Evolutionary conservation across 30 jellyfish, hydroid and myxozoan species (phyloP).

Genomic region (Hydractinia symbiolongicarpus): DNA sequence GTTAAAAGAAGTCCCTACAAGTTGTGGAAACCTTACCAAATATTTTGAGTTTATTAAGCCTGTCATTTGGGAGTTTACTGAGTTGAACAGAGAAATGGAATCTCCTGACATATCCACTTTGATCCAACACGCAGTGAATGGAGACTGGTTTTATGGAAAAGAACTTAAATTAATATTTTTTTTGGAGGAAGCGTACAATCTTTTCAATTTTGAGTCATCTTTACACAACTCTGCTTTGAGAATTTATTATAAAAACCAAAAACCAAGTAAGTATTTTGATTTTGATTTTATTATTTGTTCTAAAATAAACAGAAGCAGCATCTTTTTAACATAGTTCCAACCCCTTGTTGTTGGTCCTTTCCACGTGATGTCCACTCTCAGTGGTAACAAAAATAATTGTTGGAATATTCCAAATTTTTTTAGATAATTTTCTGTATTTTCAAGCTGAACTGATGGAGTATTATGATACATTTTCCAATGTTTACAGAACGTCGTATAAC

Average conservation of each 20-base stretch:
- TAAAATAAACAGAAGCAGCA: too few relatives aligned
- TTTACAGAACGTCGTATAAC: not conserved
- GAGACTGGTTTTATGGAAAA: not conserved
- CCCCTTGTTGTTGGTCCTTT: too few relatives aligned
- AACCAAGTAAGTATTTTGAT: not conserved
- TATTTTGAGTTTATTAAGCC: not conserved
- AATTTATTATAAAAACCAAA: not conserved
- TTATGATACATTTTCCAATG: not conserved
- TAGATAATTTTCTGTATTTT: conserved; percentile 4
- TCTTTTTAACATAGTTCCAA: too few relatives aligned
- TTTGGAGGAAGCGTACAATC: not conserved
- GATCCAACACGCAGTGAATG: conserved; percentile 4
- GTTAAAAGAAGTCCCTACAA: too few relatives aligned
- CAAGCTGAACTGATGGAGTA: not conserved
- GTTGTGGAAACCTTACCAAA: too few relatives aligned
- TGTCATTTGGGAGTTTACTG: not conserved
- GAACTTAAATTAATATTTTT: not conserved
- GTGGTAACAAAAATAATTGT: too few relatives aligned
- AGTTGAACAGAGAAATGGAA: not conserved
- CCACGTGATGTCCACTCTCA: too few relatives aligned
- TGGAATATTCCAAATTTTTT: not conserved
- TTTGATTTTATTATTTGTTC: not conserved
- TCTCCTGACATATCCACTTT: conserved; percentile 9
- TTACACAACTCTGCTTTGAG: not conserved
- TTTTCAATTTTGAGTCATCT: not conserved